Percentiles rank a stretch among this genome's conserved stretches.
phyloP scores from a whole-genome alignment of 2,888 invertebrate species.

The Dryococelus australis region DNA sequence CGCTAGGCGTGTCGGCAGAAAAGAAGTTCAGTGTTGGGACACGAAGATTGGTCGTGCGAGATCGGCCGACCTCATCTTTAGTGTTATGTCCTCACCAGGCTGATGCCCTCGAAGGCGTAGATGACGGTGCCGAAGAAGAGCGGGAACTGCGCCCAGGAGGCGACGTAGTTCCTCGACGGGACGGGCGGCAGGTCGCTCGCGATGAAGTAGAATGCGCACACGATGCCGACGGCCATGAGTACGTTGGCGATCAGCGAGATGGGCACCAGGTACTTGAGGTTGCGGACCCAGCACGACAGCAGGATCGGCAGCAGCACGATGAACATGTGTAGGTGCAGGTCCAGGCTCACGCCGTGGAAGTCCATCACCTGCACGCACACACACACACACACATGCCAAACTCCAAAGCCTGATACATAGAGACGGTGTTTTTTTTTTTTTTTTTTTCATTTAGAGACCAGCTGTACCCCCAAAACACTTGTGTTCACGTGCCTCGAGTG shows the following conservation, averaged over 20 bases:
- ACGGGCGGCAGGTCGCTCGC: constrained; percentile 74
- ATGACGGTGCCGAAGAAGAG: constrained; percentile 95
- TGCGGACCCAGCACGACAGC: constrained; percentile 76
- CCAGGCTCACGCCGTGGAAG: constrained; percentile 67
- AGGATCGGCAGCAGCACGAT: constrained; percentile 76
- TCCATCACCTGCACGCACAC: constrained; percentile 68
- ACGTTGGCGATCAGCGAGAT: constrained; percentile 81
- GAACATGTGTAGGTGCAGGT: constrained; percentile 77
- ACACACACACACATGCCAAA: too few relatives aligned
- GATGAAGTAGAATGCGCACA: constrained; percentile 80
- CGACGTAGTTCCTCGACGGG: constrained; percentile 66
- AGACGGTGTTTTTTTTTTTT: too few relatives aligned
- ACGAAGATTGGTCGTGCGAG: too few relatives aligned
- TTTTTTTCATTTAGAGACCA: too few relatives aligned
- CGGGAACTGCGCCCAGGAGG: constrained; percentile 68
- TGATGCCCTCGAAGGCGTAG: constrained; percentile 97
- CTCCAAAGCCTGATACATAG: too few relatives aligned
- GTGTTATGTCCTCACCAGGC: constrained; percentile 73
- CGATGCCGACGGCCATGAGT: constrained; percentile 75
- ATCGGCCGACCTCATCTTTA: too few relatives aligned
- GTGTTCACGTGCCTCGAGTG: too few relatives aligned
- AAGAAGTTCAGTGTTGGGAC: too few relatives aligned
- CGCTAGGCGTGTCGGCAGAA: too few relatives aligned
- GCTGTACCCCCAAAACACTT: too few relatives aligned
- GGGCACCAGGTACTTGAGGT: constrained; percentile 78